Base-by-base conservation (phyloP, 2,888 invertebrate genomes). In the Zeuzera pyrina region DNA sequence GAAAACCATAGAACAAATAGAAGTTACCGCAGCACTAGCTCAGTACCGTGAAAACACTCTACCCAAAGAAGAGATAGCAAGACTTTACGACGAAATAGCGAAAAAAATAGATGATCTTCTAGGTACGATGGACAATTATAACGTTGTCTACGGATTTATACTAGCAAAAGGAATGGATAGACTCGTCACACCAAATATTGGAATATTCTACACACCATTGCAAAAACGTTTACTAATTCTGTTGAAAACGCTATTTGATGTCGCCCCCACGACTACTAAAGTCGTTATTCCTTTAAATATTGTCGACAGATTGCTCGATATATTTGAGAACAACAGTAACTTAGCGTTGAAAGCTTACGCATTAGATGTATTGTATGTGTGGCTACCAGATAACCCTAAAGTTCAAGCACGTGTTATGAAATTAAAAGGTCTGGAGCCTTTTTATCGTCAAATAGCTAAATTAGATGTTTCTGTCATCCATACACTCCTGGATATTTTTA, bases 391-490 rank as follows among this genome's bases (percentile, higher is more conserved):
- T 0, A 74, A 71, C 15, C 74, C 77, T 0, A 55, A 43, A 23
- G 43, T 68, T 0, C 81, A 81, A 49, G 56, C 65, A 0, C 50
- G 69, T 12, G 60, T 79, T 0, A 76, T 79, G 69, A 70, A 68
- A 41, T 15, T 61, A 1, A 72, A 64, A 49, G 78, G 79, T 0
- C 33, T 81, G 0, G 62, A 67, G 25, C 61, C 68, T 0, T 78
- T 81, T 37, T 79, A 79, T 31, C 22, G 58, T 0, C 73, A 78
- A 44, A 46, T 74, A 0, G 12, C 48, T 0, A 65, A 68, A 31
- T 34, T 79, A 10, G 71, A 74, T 8, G 37, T 46, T 0, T 42
- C 50, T 1, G 54, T 53, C 0, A 49, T 71, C 4, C 40, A 56
- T 13, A 57, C 45, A 1, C 42, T 76, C 8, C 36, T 81, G 3